Evolutionary conservation across 2,797 vertebrate genomes (phyloP).

Genomic region (Poecilia gillii): DNA sequence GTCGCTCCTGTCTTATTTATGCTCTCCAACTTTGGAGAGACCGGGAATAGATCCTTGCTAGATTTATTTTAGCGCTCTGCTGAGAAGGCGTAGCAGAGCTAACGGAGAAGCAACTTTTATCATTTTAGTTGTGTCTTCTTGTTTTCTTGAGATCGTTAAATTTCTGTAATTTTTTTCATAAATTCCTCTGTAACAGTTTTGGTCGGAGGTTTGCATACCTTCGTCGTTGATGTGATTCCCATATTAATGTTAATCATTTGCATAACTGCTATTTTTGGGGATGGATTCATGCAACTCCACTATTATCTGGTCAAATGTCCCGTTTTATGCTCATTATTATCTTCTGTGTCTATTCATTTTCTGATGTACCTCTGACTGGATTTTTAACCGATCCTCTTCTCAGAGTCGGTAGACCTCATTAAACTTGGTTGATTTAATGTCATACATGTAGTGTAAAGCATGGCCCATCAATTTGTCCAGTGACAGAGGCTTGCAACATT

Average conservation of each 20-base stretch:
- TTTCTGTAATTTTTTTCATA: not conserved
- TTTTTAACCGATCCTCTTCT: not conserved
- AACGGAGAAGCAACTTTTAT: not conserved
- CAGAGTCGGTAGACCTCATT: not conserved
- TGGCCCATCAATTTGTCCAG: not conserved
- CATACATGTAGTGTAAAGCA: not conserved
- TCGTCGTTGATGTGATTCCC: not conserved
- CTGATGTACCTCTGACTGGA: not conserved
- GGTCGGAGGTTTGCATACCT: not conserved
- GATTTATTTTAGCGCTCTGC: not conserved
- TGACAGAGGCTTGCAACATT: not conserved
- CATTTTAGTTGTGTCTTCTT: not conserved
- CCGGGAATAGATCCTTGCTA: not conserved
- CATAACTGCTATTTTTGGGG: not conserved
- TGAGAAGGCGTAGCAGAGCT: not conserved
- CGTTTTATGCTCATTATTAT: not conserved
- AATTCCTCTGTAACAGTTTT: too few species aligned
- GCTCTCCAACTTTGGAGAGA: not conserved
- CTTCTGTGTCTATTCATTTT: not conserved
- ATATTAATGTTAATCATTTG: not conserved
- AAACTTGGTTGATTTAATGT: not conserved
- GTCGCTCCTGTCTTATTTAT: slow-evolving; percentile 9
- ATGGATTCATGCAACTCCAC: not conserved
- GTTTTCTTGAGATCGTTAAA: not conserved
- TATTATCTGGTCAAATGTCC: not conserved